Evolutionary conservation across 2,888 invertebrate genomes (phyloP), one percentile per base, ranked within the genome.

Genomic region (Euspilapteryx auroguttella): DNA sequence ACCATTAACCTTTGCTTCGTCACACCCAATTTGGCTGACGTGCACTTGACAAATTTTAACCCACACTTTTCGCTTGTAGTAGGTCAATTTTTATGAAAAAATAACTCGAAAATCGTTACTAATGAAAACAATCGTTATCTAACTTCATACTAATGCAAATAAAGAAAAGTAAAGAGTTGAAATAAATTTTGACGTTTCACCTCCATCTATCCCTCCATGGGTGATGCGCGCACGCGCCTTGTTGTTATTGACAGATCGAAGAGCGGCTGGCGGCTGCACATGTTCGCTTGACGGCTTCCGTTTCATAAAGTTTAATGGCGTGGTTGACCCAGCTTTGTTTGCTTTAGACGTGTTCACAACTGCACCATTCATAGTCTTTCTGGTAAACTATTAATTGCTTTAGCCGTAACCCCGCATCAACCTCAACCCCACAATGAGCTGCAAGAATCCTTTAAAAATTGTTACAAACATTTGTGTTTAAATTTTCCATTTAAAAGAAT

Each of bases 241-340:
- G 45, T n/a, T 46, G 41, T 41, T 61, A 61, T 64, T 65, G 71
- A 71, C 66, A 65, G 63, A 62, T 61, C 51, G 55, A 50, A 51
- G 55, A 53, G 49, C 54, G 55, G 47, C 48, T 49, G 49, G 42
- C 44, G 44, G 40, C 44, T 42, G 51, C 66, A 63, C 59, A 66
- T 65, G 68, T 5, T 56, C 56, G 53, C 53, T 54, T 54, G 58
- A 55, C 58, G 46, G 69, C 71, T 71, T 71, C 73, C 75, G 75
- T 73, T 73, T 69, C 64, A 66, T 62, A 64, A 69, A 68, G 40
- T 71, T 75, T 73, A 68, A 73, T 53, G 57, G 57, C 61, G 65
- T 52, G 71, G 73, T 71, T 65, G 69, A 69, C 73, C 71, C 71
- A 61, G 61, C 71, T 68, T 61, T 75, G 73, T 73, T 75, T 71